Evolutionary conservation across 1,140 invertebrate genomes (phyloP), one percentile per base, ranked within the genome.

Genomic region (Nasonia vitripennis): DNA sequence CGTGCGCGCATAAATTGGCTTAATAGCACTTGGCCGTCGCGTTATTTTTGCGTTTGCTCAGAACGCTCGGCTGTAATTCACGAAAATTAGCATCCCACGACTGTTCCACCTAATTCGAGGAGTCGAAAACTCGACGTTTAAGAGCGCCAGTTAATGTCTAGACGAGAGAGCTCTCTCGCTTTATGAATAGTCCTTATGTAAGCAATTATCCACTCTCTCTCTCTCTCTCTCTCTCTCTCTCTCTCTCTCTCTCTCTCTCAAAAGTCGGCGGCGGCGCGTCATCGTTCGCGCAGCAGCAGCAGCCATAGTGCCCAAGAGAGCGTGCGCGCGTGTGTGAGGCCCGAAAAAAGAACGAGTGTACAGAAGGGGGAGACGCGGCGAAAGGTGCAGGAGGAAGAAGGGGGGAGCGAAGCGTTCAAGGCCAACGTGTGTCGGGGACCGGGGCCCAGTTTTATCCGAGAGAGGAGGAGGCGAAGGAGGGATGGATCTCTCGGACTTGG

Each of bases 391-490:
- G 71, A 73, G 14, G 62, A 12, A 37, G 45, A 51, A 51, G 48
- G 10, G 78, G 71, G 62, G 37, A n/a, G 23, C 51, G 31, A 77
- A 86, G 48, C 87, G 87, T 83, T 88, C 91, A 91, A 91, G 91
- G 91, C 87, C 89, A 90, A 89, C 90, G 71, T 91, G 89, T 91
- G 87, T 88, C 84, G 87, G 37, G 23, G 62, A 71, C 31, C 67
- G 27, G 83, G 87, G 88, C 86, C 89, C 71, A 87, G 78, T 31
- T 74, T 41, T 37, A 51, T 34, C 7, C 48, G 45, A 75, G 80
- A 67, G 17, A 62, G 55, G 55, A 62, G 55, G 55, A 20, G 55
- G 55, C 14, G 20, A 62, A 62, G 83, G 80, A 51, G 82, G 84
- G 68, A 68, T n/a, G 77, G 78, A 55, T 84, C 78, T 68, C 27